Evolutionary conservation across 2,797 vertebrate species (phyloP), one percentile per base, ranked within the genome.

Genomic region (Poecilia velifera): DNA sequence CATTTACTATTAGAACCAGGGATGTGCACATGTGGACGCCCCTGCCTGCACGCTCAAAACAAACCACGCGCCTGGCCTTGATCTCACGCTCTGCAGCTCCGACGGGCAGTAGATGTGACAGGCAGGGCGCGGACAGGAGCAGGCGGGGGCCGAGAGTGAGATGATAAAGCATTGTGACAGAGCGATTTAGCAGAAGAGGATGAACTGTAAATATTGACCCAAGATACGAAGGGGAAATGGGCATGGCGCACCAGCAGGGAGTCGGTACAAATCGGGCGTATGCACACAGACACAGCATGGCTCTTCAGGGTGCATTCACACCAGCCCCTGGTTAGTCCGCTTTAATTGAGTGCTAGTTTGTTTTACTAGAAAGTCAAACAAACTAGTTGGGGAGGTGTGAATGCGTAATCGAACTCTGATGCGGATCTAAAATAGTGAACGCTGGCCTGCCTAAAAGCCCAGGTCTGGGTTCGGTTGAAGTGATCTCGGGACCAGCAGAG

Each of bases 141-240:
- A 20, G 64, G 12, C 72, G 41, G 10, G 16, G 41, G 59, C 36
- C 7, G 57, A 45, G 59, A 46, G 83, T 76, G 53, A 43, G 89
- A 88, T 13, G 74, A 22, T 89, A 74, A 92, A 78, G 78, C 76
- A 46, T 82, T 87, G 84, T 92, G 91, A 91, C 87, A 83, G 89
- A 86, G 85, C 82, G 81, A 87, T 86, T 91, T 87, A 87, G 78
- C 84, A 87, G 81, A 84, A 84, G 84, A 91, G 77, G 85, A 89
- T 90, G 86, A 90, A 92, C 90, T 93, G 92, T 93, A 95, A 94
- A 94, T 92, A 93, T 92, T 93, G 92, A 93, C 90, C 90, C 88
- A 83, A 57, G 31, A 84, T 79, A 90, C 78, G 74, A 85, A 89
- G 88, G 84, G 77, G 81, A 85, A 84, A 82, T 79, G 78, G 83